Evolutionary conservation across 2,113 vertebrate species (phyloP).

Genomic region (Delphinapterus leucas): DNA sequence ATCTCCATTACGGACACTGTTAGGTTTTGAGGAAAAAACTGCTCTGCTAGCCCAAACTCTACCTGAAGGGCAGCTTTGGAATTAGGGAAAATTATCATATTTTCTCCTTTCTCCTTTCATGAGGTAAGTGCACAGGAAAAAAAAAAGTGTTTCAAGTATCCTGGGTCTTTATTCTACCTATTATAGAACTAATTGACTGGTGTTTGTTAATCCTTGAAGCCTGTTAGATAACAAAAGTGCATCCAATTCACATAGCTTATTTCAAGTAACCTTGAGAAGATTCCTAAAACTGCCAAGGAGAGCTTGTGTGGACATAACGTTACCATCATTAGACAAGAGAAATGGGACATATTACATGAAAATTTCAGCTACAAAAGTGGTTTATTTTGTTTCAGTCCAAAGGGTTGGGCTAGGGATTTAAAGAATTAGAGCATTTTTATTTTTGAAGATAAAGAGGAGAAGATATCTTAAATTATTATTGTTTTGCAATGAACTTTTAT

Average conservation of each 20-base stretch:
- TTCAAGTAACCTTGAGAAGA: conserved; percentile 34
- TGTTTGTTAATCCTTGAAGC: conserved; percentile 16
- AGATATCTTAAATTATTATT: background rate
- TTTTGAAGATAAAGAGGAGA: background rate
- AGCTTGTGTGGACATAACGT: background rate
- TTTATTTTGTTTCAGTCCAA: background rate
- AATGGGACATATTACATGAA: background rate
- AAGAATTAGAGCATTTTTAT: background rate
- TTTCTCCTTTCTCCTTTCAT: conserved; percentile 40
- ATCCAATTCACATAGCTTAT: background rate
- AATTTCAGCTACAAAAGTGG: background rate
- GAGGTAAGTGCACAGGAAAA: background rate
- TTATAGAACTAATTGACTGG: background rate
- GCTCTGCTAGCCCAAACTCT: background rate
- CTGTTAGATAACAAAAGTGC: background rate
- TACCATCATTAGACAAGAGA: background rate
- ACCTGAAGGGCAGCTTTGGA: background rate
- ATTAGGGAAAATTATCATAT: background rate
- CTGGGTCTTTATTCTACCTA: conserved; percentile 47
- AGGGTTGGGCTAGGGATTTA: background rate
- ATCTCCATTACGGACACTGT: conserved; percentile 71
- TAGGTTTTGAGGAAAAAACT: conserved; percentile 65
- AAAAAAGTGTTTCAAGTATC: background rate
- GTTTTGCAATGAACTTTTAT: background rate
- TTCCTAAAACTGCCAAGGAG: background rate